Conservation (phyloP, 1,140 invertebrate genomes). For the Drosophila malerkotliana region DNA sequence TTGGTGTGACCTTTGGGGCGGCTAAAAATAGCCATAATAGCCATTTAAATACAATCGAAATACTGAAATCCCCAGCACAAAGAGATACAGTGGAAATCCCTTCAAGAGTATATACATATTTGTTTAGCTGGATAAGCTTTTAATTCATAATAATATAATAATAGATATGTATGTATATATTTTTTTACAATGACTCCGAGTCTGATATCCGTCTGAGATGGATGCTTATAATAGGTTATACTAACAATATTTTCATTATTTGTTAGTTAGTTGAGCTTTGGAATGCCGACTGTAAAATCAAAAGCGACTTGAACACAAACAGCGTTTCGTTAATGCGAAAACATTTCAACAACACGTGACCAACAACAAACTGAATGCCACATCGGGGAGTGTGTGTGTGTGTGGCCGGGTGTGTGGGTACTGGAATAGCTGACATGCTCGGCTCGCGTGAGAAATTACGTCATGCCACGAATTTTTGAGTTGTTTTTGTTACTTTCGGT, state of each 20-base stretch:
- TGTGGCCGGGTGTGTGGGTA: conserved; percentile 22
- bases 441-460: conserved; percentile 78
- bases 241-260: background rate
- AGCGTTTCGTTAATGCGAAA: conserved; percentile 52
- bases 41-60: conserved; percentile 69
- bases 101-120: background rate
- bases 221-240: no score
- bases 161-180: no score
- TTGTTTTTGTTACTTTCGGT: conserved; percentile 32
- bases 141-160: no score
- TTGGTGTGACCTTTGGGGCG: conserved; percentile 59
- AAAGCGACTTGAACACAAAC: conserved; percentile 41
- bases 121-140: no score
- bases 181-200: no score
- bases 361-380: conserved; percentile 66
- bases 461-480: conserved; percentile 74
- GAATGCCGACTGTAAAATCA: conserved; percentile 19
- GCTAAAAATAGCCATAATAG: conserved; percentile 61
- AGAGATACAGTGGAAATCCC: conserved; percentile 17
- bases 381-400: conserved; percentile 14
- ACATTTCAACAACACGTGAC: conserved; percentile 77
- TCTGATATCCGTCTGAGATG: no score
- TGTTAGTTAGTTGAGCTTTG: background rate
- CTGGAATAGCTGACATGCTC: conserved; percentile 67
- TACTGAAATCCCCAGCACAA: conserved; percentile 58